These are phyloP conservation scores for Loris lydekkerianus DNA, from an alignment of 2,797 vertebrate genomes.

Conservation along the genomic window DNA sequence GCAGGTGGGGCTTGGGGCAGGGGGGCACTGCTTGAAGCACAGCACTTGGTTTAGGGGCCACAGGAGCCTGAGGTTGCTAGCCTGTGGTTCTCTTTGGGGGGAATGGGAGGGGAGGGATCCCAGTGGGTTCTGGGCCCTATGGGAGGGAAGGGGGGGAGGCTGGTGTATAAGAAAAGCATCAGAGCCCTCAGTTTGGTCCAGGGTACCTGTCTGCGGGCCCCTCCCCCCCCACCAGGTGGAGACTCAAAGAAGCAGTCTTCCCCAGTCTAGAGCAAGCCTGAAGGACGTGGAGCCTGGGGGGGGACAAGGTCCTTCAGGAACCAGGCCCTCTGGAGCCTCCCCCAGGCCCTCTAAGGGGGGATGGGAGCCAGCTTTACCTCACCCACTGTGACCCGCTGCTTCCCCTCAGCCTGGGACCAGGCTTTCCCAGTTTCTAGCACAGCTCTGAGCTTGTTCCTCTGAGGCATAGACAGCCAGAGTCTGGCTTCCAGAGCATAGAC, in stretches of 20 bases:
- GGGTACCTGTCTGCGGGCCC: neutral
- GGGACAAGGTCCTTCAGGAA: constrained; percentile 57
- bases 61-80: constrained; percentile 52
- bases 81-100: constrained; percentile 72
- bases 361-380: constrained; percentile 84
- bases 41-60: constrained; percentile 90
- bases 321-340: constrained; percentile 39
- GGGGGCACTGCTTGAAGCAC: constrained; percentile 90
- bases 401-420: constrained; percentile 74
- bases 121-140: constrained; percentile 42
- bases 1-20: constrained; percentile 70
- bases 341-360: constrained; percentile 27
- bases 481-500: constrained; percentile 70
- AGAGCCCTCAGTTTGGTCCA: constrained; percentile 55
- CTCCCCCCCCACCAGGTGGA: neutral
- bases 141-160: constrained; percentile 74
- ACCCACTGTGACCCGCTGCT: constrained; percentile 83
- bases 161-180: constrained; percentile 62
- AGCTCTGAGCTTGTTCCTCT: constrained; percentile 66
- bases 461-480: constrained; percentile 63
- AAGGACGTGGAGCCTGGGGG: constrained; percentile 14
- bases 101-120: constrained; percentile 67
- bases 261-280: constrained; percentile 25
- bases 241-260: constrained; percentile 70
- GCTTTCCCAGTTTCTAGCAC: constrained; percentile 70